phyloP scores from a whole-genome alignment of 2,797 vertebrate species.

The Heliangelus exortis region DNA sequence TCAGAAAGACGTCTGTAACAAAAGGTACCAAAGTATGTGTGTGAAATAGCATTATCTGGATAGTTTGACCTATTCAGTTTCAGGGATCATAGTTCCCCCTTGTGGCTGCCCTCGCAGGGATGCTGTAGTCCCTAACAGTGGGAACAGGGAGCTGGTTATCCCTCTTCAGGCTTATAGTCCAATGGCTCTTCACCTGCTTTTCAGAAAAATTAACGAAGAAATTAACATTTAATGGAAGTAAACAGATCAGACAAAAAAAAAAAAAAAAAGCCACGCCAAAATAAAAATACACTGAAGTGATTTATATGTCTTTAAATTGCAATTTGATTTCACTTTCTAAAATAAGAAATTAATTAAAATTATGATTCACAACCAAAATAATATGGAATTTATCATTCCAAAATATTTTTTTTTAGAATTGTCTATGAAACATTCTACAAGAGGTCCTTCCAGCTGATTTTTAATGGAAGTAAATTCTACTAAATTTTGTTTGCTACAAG shows the following conservation, averaged over 20 bases:
- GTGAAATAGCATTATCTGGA: neutral
- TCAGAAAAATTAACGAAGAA: neutral
- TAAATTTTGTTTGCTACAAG: neutral
- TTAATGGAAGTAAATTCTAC: neutral
- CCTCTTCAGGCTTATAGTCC: neutral
- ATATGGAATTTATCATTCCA: neutral
- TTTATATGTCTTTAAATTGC: neutral
- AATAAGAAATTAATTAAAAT: neutral
- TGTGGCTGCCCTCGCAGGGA: neutral
- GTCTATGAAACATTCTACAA: neutral
- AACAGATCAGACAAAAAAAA: fast-evolving
- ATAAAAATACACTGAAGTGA: neutral
- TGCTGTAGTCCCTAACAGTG: neutral
- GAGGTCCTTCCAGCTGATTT: neutral
- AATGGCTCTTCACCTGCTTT: neutral
- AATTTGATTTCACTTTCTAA: neutral
- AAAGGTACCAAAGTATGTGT: fast-evolving
- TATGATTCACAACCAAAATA: neutral
- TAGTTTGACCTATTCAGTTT: neutral
- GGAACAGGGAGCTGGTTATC: neutral
- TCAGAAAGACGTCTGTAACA: neutral
- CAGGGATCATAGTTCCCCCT: neutral
- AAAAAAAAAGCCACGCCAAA: neutral
- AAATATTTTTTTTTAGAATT: neutral
- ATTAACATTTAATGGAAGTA: neutral